Base-by-base conservation (phyloP, 2,113 vertebrate genomes). In the Nestor notabilis region DNA sequence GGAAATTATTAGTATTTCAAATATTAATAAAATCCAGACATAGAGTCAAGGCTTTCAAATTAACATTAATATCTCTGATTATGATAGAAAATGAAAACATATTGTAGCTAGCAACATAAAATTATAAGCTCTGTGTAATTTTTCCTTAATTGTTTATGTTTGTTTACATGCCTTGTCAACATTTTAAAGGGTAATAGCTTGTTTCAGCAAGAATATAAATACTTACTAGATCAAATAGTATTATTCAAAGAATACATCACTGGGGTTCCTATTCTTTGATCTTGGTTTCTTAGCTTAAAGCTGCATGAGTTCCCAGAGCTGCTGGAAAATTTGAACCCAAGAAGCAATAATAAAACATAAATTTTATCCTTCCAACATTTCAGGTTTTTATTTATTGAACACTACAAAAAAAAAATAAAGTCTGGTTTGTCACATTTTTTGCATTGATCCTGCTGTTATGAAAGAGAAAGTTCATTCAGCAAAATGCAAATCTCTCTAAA, bases 181-280 rank as follows among this genome's bases (percentile, higher is more conserved):
- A 71, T 44, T 66, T 79, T 87, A 64, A 77, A 13, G 13, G 12
- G 37, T 60, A 81, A 83, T 64, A 85, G 8, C 14, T 83, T 44
- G 10, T 55, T 90, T 71, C 71, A 74, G 17, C 8, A 85, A 70
- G 88, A 96, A 93, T 76, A 84, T 64, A 97, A 97, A 87, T 84
- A 53, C 10, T 66, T 92, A 25, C 85, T 95, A 96, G 49, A 91
- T 93, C 87, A 92, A 87, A 80, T 84, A 90, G 43, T 78, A 84
- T 72, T 93, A 43, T 21, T 19, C 37, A 61, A 89, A 74, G 29
- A 87, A 87, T 66, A 1, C 23, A 41, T 47, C 24, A 3, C n/a
- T 27, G 61, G 52, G 24, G n/a, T 83, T 92, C 82, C 35, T 13
- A 31, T 76, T 72, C 69, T 92, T 90, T 79, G 53, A 43, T 92